phyloP scores from a whole-genome alignment of 2,888 invertebrate genomes.

The Clepsis dumicolana region DNA sequence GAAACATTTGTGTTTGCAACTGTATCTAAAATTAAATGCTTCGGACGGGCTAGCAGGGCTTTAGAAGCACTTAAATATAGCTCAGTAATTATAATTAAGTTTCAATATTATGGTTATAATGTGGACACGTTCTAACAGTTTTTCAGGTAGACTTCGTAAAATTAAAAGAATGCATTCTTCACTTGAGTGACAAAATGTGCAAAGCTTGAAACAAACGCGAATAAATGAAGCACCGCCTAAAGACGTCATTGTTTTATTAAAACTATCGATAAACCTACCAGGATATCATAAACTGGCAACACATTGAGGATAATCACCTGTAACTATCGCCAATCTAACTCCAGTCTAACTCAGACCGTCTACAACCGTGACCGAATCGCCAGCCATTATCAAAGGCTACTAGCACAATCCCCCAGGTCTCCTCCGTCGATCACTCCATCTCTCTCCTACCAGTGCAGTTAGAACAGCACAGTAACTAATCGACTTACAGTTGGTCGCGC shows the following conservation, averaged over 20 bases:
- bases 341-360: constrained; percentile 3
- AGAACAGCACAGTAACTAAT: neutral
- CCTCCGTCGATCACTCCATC: neutral
- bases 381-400: neutral
- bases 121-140: no score
- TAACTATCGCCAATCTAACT: constrained; percentile 20
- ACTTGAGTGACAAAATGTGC: no score
- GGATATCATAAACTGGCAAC: constrained; percentile 4
- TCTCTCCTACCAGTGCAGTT: neutral
- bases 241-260: no score
- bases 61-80: neutral
- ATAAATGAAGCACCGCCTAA: no score
- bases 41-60: neutral
- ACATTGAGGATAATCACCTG: constrained; percentile 12
- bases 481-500: neutral
- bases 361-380: neutral
- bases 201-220: no score
- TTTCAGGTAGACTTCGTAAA: no score
- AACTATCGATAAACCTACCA: neutral
- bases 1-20: neutral
- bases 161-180: no score
- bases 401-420: neutral
- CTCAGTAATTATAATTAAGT: no score
- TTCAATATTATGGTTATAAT: no score
- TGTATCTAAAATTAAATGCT: neutral